A percentile compares a stretch with the other conserved stretches of the same genome.
These are phyloP conservation scores for Eudasyphora cyanicolor DNA, from an alignment of 2,888 invertebrate genomes.

Conservation along the genomic window DNA sequence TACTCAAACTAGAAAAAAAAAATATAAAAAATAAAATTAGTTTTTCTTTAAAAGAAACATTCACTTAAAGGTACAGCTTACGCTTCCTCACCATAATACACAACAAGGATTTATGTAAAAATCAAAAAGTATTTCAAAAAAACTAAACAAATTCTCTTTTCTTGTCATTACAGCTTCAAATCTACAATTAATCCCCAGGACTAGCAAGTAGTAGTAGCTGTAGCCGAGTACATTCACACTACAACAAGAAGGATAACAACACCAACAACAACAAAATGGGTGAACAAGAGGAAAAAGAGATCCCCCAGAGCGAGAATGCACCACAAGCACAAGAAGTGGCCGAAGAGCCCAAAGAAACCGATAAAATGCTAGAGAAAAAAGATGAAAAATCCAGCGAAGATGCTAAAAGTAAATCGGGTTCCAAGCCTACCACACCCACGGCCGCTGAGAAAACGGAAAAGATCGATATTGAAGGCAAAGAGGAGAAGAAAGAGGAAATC, in stretches of 20 bases:
- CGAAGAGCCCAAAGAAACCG: conserved; percentile 80
- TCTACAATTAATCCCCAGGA: not conserved
- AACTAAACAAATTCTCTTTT: conserved; percentile 25
- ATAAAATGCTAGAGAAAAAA: conserved; percentile 79
- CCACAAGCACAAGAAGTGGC: conserved; percentile 73
- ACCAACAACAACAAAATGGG: conserved; percentile 72
- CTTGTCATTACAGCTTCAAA: not conserved
- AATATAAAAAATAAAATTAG: conserved; percentile 51
- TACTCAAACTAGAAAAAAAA: conserved; percentile 45
- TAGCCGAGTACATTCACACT: too few relatives aligned
- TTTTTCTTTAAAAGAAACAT: not conserved
- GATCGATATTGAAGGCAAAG: conserved; percentile 53
- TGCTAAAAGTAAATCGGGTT: conserved; percentile 65
- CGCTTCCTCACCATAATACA: conserved; percentile 5
- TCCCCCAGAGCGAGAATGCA: conserved; percentile 75
- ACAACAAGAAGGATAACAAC: too few relatives aligned
- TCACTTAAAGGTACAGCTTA: conserved; percentile 7
- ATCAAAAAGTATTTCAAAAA: not conserved
- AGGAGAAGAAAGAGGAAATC: conserved; percentile 74
- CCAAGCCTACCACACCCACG: conserved; percentile 71
- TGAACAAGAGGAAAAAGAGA: conserved; percentile 79
- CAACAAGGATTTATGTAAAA: not conserved
- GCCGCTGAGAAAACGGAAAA: conserved; percentile 48
- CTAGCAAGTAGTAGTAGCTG: not conserved
- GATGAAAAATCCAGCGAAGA: conserved; percentile 68